These are phyloP conservation scores for Tor tambroides DNA, from an alignment of 2,113 vertebrate genomes.

Conservation along the genomic window DNA sequence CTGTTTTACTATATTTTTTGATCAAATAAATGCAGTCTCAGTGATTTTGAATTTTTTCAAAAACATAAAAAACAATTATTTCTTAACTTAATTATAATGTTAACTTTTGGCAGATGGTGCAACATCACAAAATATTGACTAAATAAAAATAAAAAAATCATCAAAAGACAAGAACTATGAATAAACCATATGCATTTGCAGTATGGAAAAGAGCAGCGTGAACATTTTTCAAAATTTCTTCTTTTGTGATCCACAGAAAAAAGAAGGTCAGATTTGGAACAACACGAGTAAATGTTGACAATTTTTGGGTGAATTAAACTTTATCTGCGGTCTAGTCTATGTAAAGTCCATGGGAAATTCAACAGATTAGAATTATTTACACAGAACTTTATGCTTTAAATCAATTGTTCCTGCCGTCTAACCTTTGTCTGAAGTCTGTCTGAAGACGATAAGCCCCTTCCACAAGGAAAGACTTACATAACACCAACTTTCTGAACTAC, in stretches of 20 bases:
- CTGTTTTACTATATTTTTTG: too few relatives aligned
- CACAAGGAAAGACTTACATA: conserved; percentile 24
- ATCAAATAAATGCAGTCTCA: too few relatives aligned
- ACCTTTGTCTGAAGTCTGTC: conserved; percentile 1
- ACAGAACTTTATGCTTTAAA: not conserved
- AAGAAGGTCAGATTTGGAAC: not conserved
- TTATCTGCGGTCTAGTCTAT: not conserved
- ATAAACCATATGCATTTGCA: not conserved
- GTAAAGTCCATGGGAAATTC: not conserved
- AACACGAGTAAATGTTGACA: too few relatives aligned
- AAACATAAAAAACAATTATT: too few relatives aligned
- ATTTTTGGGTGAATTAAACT: not conserved
- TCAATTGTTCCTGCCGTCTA: not conserved
- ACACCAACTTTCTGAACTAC: conserved; percentile 1
- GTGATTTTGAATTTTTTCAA: too few relatives aligned
- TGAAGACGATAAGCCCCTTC: not conserved
- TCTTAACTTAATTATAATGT: too few relatives aligned
- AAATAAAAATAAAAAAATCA: not conserved
- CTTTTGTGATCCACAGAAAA: not conserved
- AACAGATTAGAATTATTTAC: not conserved
- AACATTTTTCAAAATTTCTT: not conserved
- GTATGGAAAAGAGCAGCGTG: not conserved
- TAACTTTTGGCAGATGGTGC: too few relatives aligned
- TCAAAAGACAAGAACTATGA: not conserved
- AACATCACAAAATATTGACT: not conserved